Base-by-base conservation (phyloP, 2,888 invertebrate species). In the Synergus japonicus region DNA sequence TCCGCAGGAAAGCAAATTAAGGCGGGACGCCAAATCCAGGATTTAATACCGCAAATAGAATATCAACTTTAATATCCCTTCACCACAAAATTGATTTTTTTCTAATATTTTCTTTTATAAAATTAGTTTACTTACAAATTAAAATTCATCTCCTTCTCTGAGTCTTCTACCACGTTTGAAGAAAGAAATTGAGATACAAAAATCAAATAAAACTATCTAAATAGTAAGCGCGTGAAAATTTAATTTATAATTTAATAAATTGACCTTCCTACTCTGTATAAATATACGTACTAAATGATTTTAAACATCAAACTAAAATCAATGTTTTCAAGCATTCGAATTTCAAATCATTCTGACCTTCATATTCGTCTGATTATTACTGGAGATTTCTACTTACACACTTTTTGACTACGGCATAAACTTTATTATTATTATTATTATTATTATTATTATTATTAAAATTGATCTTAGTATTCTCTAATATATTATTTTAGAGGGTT, bases 1-100 rank as follows among this genome's bases (percentile, higher is more conserved):
- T 29, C 29, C 3, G 37, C 69, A 73, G 49, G 49, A 49, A 73
- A 73, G 8, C 4, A 46, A 73, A 15, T 49, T 73, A n/a, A 37
- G 69, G 49, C 10, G 8, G 8, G 29, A 15, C 9, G 37, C 49
- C 49, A 73, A 49, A 73, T 73, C 37, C 49, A 15, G 37, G 49
- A 73, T 69, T 69, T 22, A 46, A 22, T 15, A 60, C 22, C 60
- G 22, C 60, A 60, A 60, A 10, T 60, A 22, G 10, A 60, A 60
- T 22, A 12, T 60, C 60, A 22, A 22, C 22, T 22, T 60, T 22
- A 60, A 60, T 12, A 10, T 10, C 22, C 18, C 1, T 22, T 22
- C 18, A 22, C 60, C 9, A 58, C 0, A 18, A 18, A 18, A 18
- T 58, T 9, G 7, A 58, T 58, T 58, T 58, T 54, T 60, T 22